Conservation (phyloP, 2,888 invertebrate genomes). For the Aphodius granarius region DNA sequence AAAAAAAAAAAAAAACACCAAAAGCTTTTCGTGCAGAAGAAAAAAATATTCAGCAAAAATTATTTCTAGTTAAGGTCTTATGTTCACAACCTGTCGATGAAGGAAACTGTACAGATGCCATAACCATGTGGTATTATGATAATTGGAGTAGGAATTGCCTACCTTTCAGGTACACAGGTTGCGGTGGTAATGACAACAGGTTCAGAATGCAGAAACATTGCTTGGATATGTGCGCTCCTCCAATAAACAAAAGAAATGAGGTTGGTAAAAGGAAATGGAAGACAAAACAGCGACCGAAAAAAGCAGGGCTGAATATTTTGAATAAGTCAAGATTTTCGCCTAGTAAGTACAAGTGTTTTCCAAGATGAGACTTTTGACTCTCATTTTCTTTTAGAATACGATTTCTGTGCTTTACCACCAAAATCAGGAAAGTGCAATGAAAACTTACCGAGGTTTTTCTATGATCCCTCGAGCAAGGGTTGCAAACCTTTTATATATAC, state of each 20-base stretch:
- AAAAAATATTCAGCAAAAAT: too few relatives aligned
- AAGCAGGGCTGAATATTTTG: background rate
- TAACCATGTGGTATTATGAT: conserved; percentile 77
- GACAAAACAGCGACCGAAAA: background rate
- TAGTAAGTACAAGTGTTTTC: conserved; percentile 21
- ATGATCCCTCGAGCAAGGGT: conserved; percentile 59
- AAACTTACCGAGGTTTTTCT: conserved; percentile 70
- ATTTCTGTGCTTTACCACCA: conserved; percentile 68
- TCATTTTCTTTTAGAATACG: conserved; percentile 62
- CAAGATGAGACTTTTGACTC: conserved; percentile 78
- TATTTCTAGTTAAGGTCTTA: background rate
- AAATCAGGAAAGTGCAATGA: conserved; percentile 74
- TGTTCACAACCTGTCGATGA: conserved; percentile 55
- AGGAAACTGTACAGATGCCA: conserved; percentile 76
- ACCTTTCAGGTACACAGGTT: conserved; percentile 83
- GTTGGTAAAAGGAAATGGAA: background rate
- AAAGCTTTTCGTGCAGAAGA: too few relatives aligned
- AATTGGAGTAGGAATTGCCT: conserved; percentile 69
- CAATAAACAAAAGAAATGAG: background rate
- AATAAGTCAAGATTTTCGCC: background rate
- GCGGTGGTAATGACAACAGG: conserved; percentile 85
- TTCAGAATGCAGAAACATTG: conserved; percentile 76
- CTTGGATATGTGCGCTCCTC: conserved; percentile 58
- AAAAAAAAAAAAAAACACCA: too few relatives aligned
- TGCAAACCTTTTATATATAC: conserved; percentile 77